Evolutionary conservation across 2,888 invertebrate species (phyloP), one percentile per base, ranked within the genome.

Genomic region (Labia minor): DNA sequence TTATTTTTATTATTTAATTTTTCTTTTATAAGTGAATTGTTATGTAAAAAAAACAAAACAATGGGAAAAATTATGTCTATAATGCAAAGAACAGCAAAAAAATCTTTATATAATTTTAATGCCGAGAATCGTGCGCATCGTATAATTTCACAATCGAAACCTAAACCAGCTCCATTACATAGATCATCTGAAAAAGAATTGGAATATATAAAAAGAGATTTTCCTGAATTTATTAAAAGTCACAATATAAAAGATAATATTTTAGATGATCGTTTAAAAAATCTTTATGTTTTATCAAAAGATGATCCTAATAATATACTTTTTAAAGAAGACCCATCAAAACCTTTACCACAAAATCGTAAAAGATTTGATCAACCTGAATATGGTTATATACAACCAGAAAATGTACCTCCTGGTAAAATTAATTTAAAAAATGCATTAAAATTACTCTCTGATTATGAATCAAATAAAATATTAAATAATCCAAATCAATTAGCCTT

Each of bases 101-200:
- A 66, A 61, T 49, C 68, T n/a, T 70, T 82, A 16, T 84, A 84
- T 75, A 83, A 85, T 21, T 89, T 86, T 72, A 91, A 92, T 77
- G 81, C 88, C 1, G 91, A 90, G 75, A 86, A 83, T 76, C 84
- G 92, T 70, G 90, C 89, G 21, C 86, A 87, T 72, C 85, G 85
- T 72, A 77, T 86, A 19, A 83, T 92, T 71, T 82, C 85, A 0
- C 81, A 81, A 74, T 84, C 86, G 62, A 88, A 88, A 74, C 82
- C 80, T 2, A 78, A 77, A 69, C 80, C 82, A 18, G 90, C 92
- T n/a, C 92, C 92, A 0, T 82, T 78, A 73, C 84, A 85, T 76
- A 81, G 84, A 20, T 78, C 82, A 1, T 85, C 85, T 70, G 71
- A 83, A 61, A 80, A 82, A 72, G 86, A 87, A 75, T 80, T 87